These are phyloP conservation scores for Xiphophorus couchianus DNA, from an alignment of 2,113 vertebrate genomes.

Conservation along the genomic window DNA sequence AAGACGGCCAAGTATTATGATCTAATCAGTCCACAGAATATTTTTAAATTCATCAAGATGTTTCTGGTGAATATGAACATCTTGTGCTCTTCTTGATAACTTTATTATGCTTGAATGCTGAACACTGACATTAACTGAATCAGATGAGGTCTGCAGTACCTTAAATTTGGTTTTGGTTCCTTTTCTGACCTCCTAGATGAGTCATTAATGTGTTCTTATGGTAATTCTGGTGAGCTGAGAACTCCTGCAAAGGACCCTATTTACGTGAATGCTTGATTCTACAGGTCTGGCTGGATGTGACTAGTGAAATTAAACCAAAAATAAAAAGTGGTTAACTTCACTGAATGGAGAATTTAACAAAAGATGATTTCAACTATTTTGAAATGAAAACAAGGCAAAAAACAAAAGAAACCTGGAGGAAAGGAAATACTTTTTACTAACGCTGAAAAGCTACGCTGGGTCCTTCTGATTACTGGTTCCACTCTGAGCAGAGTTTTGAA, in stretches of 20 bases:
- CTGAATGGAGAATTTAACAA: background rate
- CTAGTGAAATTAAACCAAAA: background rate
- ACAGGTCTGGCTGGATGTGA: background rate
- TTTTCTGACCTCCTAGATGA: background rate
- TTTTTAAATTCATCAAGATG: no score
- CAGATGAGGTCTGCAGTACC: background rate
- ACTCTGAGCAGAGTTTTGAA: slow-evolving; percentile 17
- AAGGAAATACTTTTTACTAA: background rate
- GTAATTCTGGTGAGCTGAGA: background rate
- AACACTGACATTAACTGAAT: background rate
- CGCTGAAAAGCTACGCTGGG: background rate
- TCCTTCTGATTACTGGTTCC: slow-evolving; percentile 23
- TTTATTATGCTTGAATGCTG: background rate
- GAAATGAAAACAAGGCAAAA: background rate
- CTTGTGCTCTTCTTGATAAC: background rate
- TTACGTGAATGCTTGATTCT: background rate
- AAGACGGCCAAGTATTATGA: no score
- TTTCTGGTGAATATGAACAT: no score
- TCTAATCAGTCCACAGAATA: no score
- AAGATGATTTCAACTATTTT: background rate
- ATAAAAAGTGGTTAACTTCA: background rate
- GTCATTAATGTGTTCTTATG: background rate
- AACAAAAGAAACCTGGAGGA: background rate
- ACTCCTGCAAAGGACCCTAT: background rate
- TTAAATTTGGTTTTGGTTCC: background rate